phyloP scores from a whole-genome alignment of 2,113 vertebrate species.

The Centropus bengalensis region DNA sequence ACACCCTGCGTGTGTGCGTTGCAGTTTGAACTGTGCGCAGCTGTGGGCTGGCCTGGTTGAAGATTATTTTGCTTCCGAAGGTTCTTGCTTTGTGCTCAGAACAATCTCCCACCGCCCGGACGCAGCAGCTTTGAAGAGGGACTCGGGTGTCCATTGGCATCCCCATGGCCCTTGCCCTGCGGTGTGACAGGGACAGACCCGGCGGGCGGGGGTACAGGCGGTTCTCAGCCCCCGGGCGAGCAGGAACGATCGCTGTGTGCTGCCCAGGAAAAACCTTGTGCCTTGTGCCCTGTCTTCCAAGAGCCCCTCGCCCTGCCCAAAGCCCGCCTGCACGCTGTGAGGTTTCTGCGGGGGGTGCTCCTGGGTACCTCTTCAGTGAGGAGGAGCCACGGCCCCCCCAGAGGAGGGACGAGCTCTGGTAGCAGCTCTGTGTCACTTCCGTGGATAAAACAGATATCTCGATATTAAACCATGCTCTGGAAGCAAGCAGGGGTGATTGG shows the following conservation, averaged over 20 bases:
- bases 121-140: neutral
- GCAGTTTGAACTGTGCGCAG: neutral
- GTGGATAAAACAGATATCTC: conserved; percentile 4
- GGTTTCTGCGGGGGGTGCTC: no score
- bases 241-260: neutral
- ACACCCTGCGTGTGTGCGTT: rapidly evolving
- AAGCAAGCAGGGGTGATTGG: neutral
- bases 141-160: neutral
- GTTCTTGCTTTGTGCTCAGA: neutral
- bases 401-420: neutral
- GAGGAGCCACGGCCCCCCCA: neutral
- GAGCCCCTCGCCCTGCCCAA: neutral
- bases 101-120: neutral
- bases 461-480: neutral
- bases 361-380: neutral
- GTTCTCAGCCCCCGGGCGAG: neutral
- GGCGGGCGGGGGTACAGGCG: no score
- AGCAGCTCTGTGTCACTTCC: conserved; percentile 42
- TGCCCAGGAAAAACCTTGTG: neutral
- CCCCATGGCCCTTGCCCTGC: neutral
- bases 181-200: neutral
- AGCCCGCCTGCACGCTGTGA: neutral
- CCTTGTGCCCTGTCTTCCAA: neutral
- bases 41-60: neutral
- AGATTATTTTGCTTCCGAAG: neutral